Evolutionary conservation across 2,113 vertebrate species (phyloP), one percentile per base, ranked within the genome.

Genomic region (Mola mola): DNA sequence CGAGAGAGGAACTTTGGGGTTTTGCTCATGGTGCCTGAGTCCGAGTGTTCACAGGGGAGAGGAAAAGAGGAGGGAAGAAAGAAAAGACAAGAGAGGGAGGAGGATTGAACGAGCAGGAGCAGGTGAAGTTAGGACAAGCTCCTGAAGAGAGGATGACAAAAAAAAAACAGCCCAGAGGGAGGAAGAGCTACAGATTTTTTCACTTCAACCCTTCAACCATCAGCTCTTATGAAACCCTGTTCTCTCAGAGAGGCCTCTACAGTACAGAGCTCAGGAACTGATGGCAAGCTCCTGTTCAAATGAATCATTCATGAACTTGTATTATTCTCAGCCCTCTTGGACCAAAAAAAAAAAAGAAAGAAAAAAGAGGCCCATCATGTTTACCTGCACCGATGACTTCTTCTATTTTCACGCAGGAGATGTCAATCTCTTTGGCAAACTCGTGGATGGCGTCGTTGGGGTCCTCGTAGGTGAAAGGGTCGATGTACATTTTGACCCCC

Each of bases 301-400:
- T n/a, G n/a, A n/a, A n/a, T n/a, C n/a, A n/a, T n/a, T n/a, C n/a
- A n/a, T n/a, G n/a, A n/a, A n/a, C n/a, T n/a, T n/a, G n/a, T n/a
- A n/a, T n/a, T n/a, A n/a, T n/a, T n/a, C n/a, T n/a, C n/a, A n/a
- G n/a, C n/a, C n/a, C n/a, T n/a, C n/a, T n/a, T n/a, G n/a, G n/a
- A n/a, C n/a, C n/a, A 29, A 9, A 29, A 9, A 29, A 29, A 6
- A 29, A 29, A 29, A 29, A 9, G 28, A 29, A 29, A 29, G 56
- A 56, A 77, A 80, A 64, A 21, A 12, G 42, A 20, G 0, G 4
- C 20, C 17, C 43, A n/a, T n/a, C n/a, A n/a, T 49, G 90, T 90
- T 94, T 91, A 94, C 97, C 97, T 91, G 97, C 96, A 71, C 97
- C 97, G 17, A 99, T 99, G 83, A 99, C 97, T 86, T 99, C 96